These are phyloP conservation scores for Aegotheles bennettii DNA, from an alignment of 2,113 vertebrate genomes.

Conservation along the genomic window DNA sequence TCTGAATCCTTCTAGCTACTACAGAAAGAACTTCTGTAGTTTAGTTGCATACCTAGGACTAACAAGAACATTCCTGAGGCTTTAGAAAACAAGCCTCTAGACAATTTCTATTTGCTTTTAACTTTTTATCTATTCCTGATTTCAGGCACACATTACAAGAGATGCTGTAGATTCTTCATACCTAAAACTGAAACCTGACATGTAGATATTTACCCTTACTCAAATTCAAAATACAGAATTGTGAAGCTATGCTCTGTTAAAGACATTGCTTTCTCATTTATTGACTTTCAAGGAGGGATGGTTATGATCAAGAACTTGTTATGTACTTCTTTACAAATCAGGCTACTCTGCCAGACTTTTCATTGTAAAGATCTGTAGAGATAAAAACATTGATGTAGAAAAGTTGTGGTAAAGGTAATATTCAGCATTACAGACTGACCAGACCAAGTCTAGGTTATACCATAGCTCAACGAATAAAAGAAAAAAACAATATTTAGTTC, in stretches of 20 bases:
- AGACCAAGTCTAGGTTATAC: not conserved
- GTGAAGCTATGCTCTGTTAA: not conserved
- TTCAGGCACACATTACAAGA: not conserved
- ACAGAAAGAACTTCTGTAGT: not conserved
- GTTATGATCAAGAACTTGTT: rapidly evolving
- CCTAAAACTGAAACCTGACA: not conserved
- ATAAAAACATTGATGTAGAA: not conserved
- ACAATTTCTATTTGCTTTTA: not conserved
- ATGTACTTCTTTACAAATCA: not conserved
- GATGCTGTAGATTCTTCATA: not conserved
- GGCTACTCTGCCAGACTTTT: not conserved
- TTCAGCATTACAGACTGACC: not conserved
- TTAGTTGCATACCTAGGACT: not conserved
- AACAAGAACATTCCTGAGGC: not conserved
- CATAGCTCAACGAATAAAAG: not conserved
- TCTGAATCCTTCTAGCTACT: not conserved
- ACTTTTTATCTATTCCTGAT: not conserved
- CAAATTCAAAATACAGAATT: not conserved
- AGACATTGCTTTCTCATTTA: not conserved
- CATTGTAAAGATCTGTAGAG: not conserved
- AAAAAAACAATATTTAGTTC: not conserved
- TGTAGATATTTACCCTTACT: not conserved
- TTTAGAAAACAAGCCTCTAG: not conserved
- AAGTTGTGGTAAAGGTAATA: not conserved
- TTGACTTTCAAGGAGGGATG: not conserved